Base-by-base conservation (phyloP, 2,113 vertebrate genomes). In the Puffinus mauretanicus region DNA sequence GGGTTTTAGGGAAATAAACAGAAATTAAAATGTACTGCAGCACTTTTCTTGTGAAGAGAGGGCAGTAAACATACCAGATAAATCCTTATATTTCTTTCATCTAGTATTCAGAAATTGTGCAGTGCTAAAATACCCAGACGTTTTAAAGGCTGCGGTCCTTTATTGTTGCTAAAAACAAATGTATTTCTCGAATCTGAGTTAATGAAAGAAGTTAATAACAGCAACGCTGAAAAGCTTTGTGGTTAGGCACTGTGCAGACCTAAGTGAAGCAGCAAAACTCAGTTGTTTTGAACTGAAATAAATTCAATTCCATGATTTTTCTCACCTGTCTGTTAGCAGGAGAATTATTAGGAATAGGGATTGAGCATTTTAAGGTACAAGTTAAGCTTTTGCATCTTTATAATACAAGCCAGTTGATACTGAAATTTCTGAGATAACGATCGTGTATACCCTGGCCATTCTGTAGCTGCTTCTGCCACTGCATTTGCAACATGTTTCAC, bases 171-270 rank as follows among this genome's bases (percentile, higher is more conserved):
- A 97, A 96, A 96, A 94, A 95, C 90, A 90, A 97, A 96, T 97
- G 55, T 96, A 95, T 98, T 96, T 97, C 93, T 93, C 32, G 78
- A 97, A 97, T 95, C 82, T 93, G 94, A 97, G 96, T 98, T 98
- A 98, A 97, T 98, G 97, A 97, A 98, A 98, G 94, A 97, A 97
- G 93, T 97, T 98, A 96, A 96, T 97, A 98, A 96, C 83, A 88
- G 80, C 90, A 67, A 11, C 42, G 14, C 76, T 88, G 95, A 83
- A 95, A 88, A 87, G 94, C 95, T 96, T 95, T 96, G 93, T 95
- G 95, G 90, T 96, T 88, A 97, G 90, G 42, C 69, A 51, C 88
- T 78, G 58, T 5, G 2, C 61, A 87, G 77, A 72, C 64, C 27
- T 32, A 86, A 92, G 70, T n/a, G 62, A 81, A 92, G 11, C 32